Base-by-base conservation (phyloP, 2,888 invertebrate genomes). In the Lysandra coridon region DNA sequence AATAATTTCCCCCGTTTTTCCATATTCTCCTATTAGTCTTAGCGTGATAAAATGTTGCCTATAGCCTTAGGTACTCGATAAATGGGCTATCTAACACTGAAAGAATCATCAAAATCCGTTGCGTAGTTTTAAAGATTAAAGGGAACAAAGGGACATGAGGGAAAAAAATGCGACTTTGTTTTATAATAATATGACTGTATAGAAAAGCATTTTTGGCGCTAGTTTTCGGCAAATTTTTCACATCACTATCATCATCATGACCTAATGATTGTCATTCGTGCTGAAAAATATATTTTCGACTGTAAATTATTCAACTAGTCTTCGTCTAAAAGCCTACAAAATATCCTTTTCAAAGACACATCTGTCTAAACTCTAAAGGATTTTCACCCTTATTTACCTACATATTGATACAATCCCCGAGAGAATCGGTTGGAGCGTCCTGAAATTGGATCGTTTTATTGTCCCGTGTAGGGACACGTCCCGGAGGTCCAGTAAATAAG, bases 401-500 rank as follows among this genome's bases (percentile, higher is more conserved):
- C 5, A 14, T 69, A 69, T 69, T 37, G 33, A 37, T 17, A 69
- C 5, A 33, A 69, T 69, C 5, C 69, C 33, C 37, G 5, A 17
- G 69, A 69, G 37, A 69, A 69, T 37, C 33, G 69, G 17, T 5
- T 17, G 33, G 23, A 30, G 64, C 64, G 4, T 30, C 30, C 30
- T 12, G 64, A 64, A 69, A 69, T 69, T 37, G 33, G 69, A 69
- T 69, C 33, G 37, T 69, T 69, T 33, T 69, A 69, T 37, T 69
- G 33, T 69, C 69, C 69, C 69, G 33, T 37, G 33, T 37, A 69
- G 69, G 69, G 69, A 33, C 69, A 33, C 1, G 33, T 14, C 69
- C 69, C 69, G 69, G 37, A 69, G 69, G 69, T 69, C 69, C 33
- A 69, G 69, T 69, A 69, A 69, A 37, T 69, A 37, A 69, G 69